Base-by-base conservation (phyloP, 1,140 invertebrate species). In the Uloborus diversus region DNA sequence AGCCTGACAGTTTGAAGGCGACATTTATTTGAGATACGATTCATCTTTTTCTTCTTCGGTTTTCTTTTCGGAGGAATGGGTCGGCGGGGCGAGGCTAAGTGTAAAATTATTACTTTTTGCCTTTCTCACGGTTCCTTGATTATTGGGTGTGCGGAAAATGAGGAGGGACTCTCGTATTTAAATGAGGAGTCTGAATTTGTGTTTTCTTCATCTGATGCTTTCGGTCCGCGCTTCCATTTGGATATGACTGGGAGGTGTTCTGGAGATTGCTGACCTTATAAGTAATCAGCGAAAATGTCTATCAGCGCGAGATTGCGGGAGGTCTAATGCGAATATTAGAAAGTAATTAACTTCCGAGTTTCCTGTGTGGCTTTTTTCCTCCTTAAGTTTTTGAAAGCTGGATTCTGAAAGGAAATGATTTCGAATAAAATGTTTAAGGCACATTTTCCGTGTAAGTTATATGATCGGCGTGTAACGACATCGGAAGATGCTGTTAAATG, bases 71-170 rank as follows among this genome's bases (percentile, higher is more conserved):
- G 32, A n/a, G 11, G 49, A 37, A 9, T 32, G 14, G 14, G 4
- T 7, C 4, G 49, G 66, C 27, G 42, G 27, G 65, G 49, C n/a
- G 30, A 17, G 20, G 5, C 14, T 42, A 61, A 61, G 33, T 73
- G 69, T 20, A 59, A 69, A 69, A 69, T 69, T 69, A 56, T 23
- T 69, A 56, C 66, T 69, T 69, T 69, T 56, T 69, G 66, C 56
- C n/a, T 69, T 69, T 69, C 51, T 56, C 51, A 53, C 47, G 49
- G 30, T 25, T 56, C 23, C 11, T 13, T 53, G 51, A 69, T 69
- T 69, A 69, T 69, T 69, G 66, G 66, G 66, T 69, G 66, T 33
- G 66, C 25, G n/a, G 7, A 11, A 13, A 23, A 53, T 20, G 25
- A 33, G 13, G 17, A 17, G 30, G 9, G n/a, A 32, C n/a, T 20